Evolutionary conservation across 1,140 invertebrate genomes (phyloP).

Genomic region (Pomacea maculata): DNA sequence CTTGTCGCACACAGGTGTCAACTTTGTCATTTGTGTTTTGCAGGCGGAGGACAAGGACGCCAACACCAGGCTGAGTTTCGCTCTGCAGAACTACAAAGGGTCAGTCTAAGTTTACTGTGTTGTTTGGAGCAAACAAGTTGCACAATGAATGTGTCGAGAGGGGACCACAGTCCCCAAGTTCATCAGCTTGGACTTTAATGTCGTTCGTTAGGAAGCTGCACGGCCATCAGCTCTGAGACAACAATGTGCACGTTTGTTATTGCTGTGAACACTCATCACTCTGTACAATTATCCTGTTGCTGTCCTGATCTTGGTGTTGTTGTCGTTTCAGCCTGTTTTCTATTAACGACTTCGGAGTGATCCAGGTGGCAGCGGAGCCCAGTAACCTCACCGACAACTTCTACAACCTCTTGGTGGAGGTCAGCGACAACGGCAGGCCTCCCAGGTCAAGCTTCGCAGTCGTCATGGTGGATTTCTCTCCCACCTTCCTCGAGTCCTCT

Average conservation of each 20-base stretch:
- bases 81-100: conserved; percentile 9
- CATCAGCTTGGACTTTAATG: no score
- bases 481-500: conserved; percentile 19
- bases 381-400: conserved; percentile 23
- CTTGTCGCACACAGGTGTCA: not conserved
- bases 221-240: no score
- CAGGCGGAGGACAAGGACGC: conserved; percentile 12
- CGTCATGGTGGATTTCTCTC: conserved; percentile 39
- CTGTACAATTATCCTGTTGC: no score
- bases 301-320: no score
- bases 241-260: no score
- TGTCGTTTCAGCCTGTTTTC: conserved; percentile 13
- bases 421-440: conserved; percentile 37
- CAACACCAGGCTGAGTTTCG: not conserved
- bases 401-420: conserved; percentile 39
- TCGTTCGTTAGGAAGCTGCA: no score
- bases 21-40: not conserved
- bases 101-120: not conserved
- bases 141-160: no score
- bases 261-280: no score
- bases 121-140: no score
- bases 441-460: conserved; percentile 24
- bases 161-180: no score
- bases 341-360: conserved; percentile 16
- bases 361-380: conserved; percentile 16